Conservation (phyloP, 2,797 vertebrate genomes). For the Phylloscopus collybita region DNA sequence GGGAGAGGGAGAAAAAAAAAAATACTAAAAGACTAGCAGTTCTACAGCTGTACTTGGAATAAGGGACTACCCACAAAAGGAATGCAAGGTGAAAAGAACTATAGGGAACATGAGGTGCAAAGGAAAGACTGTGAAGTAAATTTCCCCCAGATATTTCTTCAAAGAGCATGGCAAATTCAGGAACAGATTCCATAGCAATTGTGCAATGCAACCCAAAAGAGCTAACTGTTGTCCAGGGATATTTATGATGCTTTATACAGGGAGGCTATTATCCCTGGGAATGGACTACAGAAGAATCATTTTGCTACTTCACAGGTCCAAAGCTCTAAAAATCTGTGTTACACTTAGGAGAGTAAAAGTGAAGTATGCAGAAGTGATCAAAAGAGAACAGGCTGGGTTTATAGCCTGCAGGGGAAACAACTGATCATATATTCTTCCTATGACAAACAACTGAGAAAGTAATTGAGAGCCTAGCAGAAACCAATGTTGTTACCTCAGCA, state of each 20-base stretch:
- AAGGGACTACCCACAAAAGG: neutral
- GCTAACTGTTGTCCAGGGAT: conserved; percentile 30
- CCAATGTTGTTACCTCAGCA: conserved; percentile 74
- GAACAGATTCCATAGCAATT: neutral
- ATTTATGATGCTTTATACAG: conserved; percentile 64
- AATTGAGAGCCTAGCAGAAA: conserved; percentile 72
- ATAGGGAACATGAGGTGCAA: neutral
- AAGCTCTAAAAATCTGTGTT: conserved; percentile 58
- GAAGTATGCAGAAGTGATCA: conserved; percentile 75
- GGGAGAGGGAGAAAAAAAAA: accelerated
- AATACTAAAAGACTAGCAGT: neutral
- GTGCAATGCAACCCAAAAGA: neutral
- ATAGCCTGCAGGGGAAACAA: conserved; percentile 70
- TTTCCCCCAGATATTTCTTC: neutral
- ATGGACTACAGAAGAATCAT: conserved; percentile 52
- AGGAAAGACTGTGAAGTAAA: neutral
- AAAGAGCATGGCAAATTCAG: neutral
- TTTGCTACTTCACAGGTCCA: conserved; percentile 51
- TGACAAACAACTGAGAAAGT: conserved; percentile 73
- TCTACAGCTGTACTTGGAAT: neutral
- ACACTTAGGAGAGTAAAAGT: conserved; percentile 61
- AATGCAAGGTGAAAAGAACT: neutral
- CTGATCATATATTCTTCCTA: conserved; percentile 71
- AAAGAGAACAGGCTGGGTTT: conserved; percentile 66
- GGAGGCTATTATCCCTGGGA: conserved; percentile 51